phyloP scores from a whole-genome alignment of 2,113 vertebrate genomes.

The Aldabrachelys gigantea region DNA sequence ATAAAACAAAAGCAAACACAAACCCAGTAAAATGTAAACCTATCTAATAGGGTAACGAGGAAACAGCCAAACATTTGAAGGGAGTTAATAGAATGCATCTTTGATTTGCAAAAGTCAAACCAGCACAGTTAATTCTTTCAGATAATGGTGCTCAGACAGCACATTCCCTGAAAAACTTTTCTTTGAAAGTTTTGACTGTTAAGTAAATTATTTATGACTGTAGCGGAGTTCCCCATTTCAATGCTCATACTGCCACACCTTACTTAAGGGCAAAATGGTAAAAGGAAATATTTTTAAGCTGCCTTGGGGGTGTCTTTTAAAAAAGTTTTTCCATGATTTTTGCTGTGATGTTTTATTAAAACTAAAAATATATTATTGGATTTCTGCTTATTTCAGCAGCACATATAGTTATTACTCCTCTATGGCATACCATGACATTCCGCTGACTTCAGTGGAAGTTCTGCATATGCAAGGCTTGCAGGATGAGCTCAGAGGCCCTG shows the following conservation, averaged over 20 bases:
- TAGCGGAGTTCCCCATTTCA: not conserved
- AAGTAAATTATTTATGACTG: not conserved
- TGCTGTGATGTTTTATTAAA: not conserved
- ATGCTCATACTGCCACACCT: not conserved
- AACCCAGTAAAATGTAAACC: not conserved
- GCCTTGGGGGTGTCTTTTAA: too few relatives aligned
- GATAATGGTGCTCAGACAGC: not conserved
- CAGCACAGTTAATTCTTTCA: slow-evolving; percentile 15
- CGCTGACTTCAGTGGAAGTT: too few relatives aligned
- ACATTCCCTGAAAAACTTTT: not conserved
- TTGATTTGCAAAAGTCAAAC: slow-evolving; percentile 32
- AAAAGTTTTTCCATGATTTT: not conserved
- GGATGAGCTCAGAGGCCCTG: not conserved
- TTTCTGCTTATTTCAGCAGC: not conserved
- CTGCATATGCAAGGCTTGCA: too few relatives aligned
- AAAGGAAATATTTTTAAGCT: not conserved
- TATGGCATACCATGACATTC: too few relatives aligned
- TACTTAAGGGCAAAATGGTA: not conserved
- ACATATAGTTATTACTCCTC: too few relatives aligned
- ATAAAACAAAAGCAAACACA: slow-evolving; percentile 57
- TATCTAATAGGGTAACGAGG: slow-evolving; percentile 52
- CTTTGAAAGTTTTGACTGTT: not conserved
- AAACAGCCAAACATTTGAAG: slow-evolving; percentile 56
- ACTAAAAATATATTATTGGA: not conserved
- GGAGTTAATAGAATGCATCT: slow-evolving; percentile 50